Percentiles rank a stretch among this genome's conserved stretches.
phyloP scores from a whole-genome alignment of 64 coral and sea anemone genomes.

The Pocillopora damicornis region DNA sequence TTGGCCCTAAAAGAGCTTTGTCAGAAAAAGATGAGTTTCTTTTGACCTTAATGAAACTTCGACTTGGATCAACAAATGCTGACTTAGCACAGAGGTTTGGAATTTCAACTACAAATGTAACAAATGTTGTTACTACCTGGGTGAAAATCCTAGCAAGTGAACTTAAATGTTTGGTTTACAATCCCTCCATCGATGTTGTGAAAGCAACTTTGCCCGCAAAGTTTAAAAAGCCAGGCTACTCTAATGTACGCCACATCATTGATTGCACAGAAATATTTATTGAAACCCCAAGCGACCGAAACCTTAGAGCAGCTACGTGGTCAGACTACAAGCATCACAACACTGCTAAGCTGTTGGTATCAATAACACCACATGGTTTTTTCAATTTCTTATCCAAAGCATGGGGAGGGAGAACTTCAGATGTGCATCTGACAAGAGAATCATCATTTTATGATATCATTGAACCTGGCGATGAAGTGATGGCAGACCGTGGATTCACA shows the following conservation, averaged over 20 bases:
- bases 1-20: conserved; percentile 40
- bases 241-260: conserved; percentile 36
- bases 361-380: too few species aligned
- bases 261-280: conserved; percentile 53
- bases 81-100: conserved; percentile 43
- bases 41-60: conserved; percentile 55
- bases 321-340: neutral
- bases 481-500: conserved; percentile 58
- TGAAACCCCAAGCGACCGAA: conserved; percentile 32
- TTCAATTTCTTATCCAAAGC: too few species aligned
- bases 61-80: conserved; percentile 26
- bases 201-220: conserved; percentile 65
- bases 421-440: too few species aligned
- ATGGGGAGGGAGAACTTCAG: too few species aligned
- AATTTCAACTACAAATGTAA: conserved; percentile 21
- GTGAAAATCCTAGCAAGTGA: conserved; percentile 26
- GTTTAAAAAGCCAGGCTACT: conserved; percentile 59
- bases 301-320: conserved; percentile 40
- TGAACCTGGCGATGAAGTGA: conserved; percentile 63
- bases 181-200: conserved; percentile 52
- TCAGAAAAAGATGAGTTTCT: conserved; percentile 49
- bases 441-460: too few species aligned
- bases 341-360: too few species aligned
- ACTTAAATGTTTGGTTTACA: conserved; percentile 34
- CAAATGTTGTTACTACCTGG: conserved; percentile 52